Percentiles rank a stretch among this genome's conserved stretches.
Conservation (phyloP, 2,113 vertebrate genomes). For the human region GRCh38 chr2:174490001-174490500, state of each 20-base stretch:
- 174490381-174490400: neutral
- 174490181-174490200: neutral
- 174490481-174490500: neutral
- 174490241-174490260: neutral
- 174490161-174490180: neutral
- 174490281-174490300: neutral
- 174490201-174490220: neutral
- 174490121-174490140: neutral
- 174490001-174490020: neutral
- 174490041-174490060: conserved; percentile 41
- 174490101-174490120: neutral
- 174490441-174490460: neutral
- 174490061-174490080: conserved; percentile 15
- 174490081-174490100: neutral
- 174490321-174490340: neutral
- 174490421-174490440: neutral
- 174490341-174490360: neutral
- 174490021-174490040: neutral
- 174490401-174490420: neutral
- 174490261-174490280: neutral
- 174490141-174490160: neutral
- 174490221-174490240: neutral
- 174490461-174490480: neutral
- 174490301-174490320: neutral
- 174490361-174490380: no score